A percentile compares a stretch with the other conserved stretches of the same genome.
Evolutionary conservation across 2,113 vertebrate species (phyloP).

Genomic region (Mormyrus lacerda): DNA sequence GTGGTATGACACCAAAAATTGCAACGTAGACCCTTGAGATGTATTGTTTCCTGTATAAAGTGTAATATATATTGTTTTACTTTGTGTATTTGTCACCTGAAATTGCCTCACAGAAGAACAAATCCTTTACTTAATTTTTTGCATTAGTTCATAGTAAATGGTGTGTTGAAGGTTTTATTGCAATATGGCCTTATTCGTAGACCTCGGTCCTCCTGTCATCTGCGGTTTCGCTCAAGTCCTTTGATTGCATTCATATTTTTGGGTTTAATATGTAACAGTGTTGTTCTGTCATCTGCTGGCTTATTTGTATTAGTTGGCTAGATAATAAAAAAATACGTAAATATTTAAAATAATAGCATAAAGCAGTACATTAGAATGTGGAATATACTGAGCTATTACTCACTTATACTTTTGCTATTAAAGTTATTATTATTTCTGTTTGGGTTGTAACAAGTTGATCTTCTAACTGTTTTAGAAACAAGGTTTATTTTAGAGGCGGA

Average conservation of each 20-base stretch:
- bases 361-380: background rate
- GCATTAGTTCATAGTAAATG: background rate
- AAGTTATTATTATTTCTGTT: background rate
- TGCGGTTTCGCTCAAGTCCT: background rate
- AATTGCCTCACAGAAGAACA: background rate
- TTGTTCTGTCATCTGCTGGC: background rate
- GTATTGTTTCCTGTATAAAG: background rate
- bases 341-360: background rate
- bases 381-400: too few relatives aligned
- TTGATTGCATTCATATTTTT: background rate
- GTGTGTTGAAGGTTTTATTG: background rate
- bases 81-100: background rate
- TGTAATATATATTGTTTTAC: background rate
- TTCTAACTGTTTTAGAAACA: background rate
- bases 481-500: background rate
- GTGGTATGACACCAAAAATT: background rate
- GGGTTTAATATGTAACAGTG: background rate
- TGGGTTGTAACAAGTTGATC: background rate
- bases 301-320: background rate
- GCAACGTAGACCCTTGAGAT: background rate
- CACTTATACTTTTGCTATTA: too few relatives aligned
- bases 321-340: background rate
- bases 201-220: background rate
- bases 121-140: background rate
- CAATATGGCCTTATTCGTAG: background rate